These are phyloP conservation scores for Avahi laniger DNA, from an alignment of 2,797 vertebrate species.

Conservation along the genomic window DNA sequence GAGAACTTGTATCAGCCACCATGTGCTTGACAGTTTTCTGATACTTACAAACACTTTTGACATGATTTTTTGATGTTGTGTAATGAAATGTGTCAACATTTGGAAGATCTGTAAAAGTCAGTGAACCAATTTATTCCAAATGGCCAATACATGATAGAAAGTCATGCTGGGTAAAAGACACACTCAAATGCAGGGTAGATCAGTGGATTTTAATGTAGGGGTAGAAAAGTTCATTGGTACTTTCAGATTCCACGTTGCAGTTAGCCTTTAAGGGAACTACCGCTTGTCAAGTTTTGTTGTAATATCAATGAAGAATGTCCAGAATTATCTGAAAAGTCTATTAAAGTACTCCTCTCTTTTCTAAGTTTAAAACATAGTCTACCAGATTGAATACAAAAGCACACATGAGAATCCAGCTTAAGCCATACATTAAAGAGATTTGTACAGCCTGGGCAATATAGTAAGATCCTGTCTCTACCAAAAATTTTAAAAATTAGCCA, in stretches of 20 bases:
- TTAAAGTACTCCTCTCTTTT: background rate
- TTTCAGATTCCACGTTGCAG: background rate
- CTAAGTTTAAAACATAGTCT: background rate
- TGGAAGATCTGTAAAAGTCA: background rate
- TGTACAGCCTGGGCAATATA: background rate
- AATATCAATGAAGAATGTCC: background rate
- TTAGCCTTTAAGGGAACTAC: background rate
- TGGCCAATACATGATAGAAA: background rate
- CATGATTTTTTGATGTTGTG: background rate
- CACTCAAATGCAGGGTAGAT: background rate
- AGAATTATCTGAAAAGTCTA: background rate
- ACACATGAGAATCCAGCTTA: background rate
- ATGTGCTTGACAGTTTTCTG: background rate
- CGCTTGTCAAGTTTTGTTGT: background rate
- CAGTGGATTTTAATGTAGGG: background rate
- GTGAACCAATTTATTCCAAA: conserved; percentile 1
- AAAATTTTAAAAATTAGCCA: background rate
- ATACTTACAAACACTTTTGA: background rate
- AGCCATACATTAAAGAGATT: background rate
- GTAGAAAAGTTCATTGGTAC: background rate
- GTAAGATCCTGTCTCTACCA: background rate
- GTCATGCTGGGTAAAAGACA: background rate
- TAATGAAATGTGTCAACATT: background rate
- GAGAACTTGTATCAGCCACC: background rate
- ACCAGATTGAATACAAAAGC: background rate